Percentiles rank a stretch among this genome's conserved stretches.
These are phyloP conservation scores for Peromyscus nudipes DNA, from an alignment of 2,797 vertebrate species.

Conservation along the genomic window DNA sequence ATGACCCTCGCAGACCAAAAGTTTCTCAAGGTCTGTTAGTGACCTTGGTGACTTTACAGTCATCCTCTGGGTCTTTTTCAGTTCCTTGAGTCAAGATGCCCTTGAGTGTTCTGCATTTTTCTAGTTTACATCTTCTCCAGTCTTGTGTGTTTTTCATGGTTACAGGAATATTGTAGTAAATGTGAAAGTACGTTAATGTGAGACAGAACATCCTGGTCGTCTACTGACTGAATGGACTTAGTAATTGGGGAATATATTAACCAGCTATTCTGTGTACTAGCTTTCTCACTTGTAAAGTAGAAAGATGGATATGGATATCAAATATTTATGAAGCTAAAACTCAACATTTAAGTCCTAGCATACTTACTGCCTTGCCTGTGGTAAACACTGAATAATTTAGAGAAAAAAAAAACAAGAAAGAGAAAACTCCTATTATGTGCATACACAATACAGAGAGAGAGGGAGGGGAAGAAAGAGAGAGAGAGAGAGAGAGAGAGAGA, in stretches of 20 bases:
- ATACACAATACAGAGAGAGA: too few relatives aligned
- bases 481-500: background rate
- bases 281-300: background rate
- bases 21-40: background rate
- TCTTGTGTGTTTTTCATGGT: background rate
- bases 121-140: background rate
- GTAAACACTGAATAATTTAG: conserved; percentile 6
- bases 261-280: background rate
- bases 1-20: background rate
- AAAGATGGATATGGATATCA: background rate
- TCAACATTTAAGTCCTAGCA: background rate
- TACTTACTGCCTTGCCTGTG: background rate
- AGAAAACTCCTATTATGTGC: too few relatives aligned
- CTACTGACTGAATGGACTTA: background rate
- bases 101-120: background rate
- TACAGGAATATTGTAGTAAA: background rate
- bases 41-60: background rate
- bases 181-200: background rate
- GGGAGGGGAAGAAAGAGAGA: background rate
- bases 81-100: background rate
- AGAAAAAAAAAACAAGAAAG: background rate
- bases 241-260: background rate
- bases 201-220: background rate
- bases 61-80: background rate
- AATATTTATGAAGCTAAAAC: background rate